Conservation (phyloP, 1,140 invertebrate species). For the Yoshiicerus persimilis region DNA sequence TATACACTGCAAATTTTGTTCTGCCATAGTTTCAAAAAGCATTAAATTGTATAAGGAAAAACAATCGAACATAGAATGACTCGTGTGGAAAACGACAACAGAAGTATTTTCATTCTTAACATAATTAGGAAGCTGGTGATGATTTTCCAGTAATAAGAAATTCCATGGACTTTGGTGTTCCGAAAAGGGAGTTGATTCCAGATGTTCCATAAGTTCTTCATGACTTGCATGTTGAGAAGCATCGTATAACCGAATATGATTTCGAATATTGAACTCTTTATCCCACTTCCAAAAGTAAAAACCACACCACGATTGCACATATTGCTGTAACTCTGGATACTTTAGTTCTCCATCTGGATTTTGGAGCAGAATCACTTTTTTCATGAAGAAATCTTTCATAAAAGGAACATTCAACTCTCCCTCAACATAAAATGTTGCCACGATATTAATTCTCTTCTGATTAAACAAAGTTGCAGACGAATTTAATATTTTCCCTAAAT, state of each 20-base stretch:
- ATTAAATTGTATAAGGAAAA: neutral
- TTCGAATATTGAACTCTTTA: slow-evolving; percentile 21
- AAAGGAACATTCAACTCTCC: neutral
- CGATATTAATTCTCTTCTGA: neutral
- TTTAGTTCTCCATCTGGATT: neutral
- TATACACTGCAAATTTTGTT: neutral
- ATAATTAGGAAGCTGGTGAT: neutral
- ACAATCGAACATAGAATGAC: neutral
- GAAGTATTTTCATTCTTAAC: neutral
- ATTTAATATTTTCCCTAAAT: neutral
- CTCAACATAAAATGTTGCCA: neutral
- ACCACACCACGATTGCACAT: neutral
- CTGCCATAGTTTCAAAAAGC: neutral
- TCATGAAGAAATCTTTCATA: neutral
- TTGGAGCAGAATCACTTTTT: neutral
- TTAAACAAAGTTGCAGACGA: neutral
- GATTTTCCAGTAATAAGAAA: neutral
- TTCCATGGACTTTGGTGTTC: neutral
- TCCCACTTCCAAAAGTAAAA: slow-evolving; percentile 34
- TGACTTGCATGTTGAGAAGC: neutral
- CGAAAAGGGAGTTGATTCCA: neutral
- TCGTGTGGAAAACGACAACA: neutral
- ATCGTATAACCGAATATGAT: slow-evolving; percentile 9
- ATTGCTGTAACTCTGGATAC: slow-evolving; percentile 21
- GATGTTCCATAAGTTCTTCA: neutral